A percentile compares a stretch with the other conserved stretches of the same genome.
Conservation (phyloP, 1,140 invertebrate genomes). For the Pinna nobilis region DNA sequence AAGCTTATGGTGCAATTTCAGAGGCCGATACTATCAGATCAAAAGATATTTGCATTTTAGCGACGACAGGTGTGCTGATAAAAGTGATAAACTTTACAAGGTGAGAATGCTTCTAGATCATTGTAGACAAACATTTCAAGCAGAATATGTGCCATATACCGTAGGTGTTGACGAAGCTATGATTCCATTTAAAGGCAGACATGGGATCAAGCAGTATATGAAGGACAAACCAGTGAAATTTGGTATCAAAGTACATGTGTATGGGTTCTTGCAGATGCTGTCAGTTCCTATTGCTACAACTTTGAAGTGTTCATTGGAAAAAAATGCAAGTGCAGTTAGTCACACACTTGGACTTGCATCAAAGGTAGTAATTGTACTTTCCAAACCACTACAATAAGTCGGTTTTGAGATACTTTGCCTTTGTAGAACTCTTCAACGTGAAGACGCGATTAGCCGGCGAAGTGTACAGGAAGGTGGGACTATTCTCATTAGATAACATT, state of each 20-base stretch:
- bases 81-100: no score
- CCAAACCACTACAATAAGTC: slow-evolving; percentile 54
- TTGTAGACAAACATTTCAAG: neutral
- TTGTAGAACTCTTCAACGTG: no score
- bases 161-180: neutral
- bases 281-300: slow-evolving; percentile 33
- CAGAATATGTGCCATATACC: neutral
- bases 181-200: neutral
- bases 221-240: slow-evolving; percentile 45
- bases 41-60: neutral
- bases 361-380: slow-evolving; percentile 58
- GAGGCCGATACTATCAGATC: no score
- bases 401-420: no score
- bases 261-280: slow-evolving; percentile 37
- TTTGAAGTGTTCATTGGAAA: slow-evolving; percentile 39
- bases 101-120: neutral
- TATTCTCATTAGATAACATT: no score
- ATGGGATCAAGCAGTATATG: slow-evolving; percentile 44
- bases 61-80: no score
- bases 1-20: no score
- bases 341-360: slow-evolving; percentile 55
- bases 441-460: no score
- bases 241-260: slow-evolving; percentile 49
- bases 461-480: no score
- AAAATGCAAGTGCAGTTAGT: slow-evolving; percentile 1